Base-by-base conservation (phyloP, 2,113 vertebrate species). In the Balaeniceps rex region DNA sequence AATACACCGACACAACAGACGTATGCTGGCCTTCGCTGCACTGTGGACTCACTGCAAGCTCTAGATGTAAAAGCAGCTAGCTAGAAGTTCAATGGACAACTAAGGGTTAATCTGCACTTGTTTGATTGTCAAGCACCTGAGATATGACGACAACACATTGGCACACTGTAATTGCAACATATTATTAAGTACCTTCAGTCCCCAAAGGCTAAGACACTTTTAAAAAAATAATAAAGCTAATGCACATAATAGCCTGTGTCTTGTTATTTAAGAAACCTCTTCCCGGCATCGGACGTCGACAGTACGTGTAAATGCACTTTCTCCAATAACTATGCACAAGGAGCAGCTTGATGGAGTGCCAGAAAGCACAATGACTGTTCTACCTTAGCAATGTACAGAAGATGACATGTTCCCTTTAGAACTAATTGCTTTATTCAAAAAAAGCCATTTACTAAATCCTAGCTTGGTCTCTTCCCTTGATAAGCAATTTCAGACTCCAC, bases 371-470 rank as follows among this genome's bases (percentile, higher is more conserved):
- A 96, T 96, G 97, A 93, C 88, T 91, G 87, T 94, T 97, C 96
- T 96, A 96, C 97, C 96, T 94, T 96, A 51, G 90, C 95, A 95
- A 66, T 72, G 83, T 71, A 65, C 92, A 76, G 74, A 95, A 97
- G 92, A 98, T 93, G 95, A 93, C 95, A 95, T 95, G 95, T 96
- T 98, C 97, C 95, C 97, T 97, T 97, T 95, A 92, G 84, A 95
- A 96, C 88, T 97, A 98, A 97, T 97, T 97, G 95, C 95, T 97
- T 97, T 87, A 94, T 98, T 98, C 70, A 96, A 85, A 92, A 96
- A 86, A 96, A 92, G 34, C 79, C 90, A 93, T 97, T 97, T 97
- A 97, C 91, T 89, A 74, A 92, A 96, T 94, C 87, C 31, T 57
- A 96, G 76, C 64, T 90, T 87, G 72, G 85, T 97, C 95, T 95